Base-by-base conservation (phyloP, 2,113 vertebrate genomes). In the Herpailurus yagouaroundi region DNA sequence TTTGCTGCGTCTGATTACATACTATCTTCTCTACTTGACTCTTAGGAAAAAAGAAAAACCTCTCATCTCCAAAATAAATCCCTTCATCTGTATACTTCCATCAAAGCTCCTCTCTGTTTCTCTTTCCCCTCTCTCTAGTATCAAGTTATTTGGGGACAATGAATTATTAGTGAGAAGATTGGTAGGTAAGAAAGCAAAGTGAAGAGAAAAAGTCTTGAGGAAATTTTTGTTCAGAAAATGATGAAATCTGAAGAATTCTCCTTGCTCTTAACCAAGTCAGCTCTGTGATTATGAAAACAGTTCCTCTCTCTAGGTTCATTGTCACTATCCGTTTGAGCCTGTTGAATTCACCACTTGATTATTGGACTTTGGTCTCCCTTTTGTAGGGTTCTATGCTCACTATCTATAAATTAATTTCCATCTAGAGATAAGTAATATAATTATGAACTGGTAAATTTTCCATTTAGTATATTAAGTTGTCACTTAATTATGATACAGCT, bases 351-450 rank as follows among this genome's bases (percentile, higher is more conserved):
- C 12, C 38, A 25, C 45, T 68, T 29, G n/a, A 92, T 95, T 92
- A 69, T 50, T 80, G 38, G 80, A 64, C 68, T 90, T 68, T 23
- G 25, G 36, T 5, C 45, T 96, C n/a, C 5, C 27, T 36, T 92
- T 93, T 82, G 31, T 74, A 55, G 23, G 29, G 18, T 84, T 45
- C 69, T 19, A 9, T 7, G 9, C 31, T 93, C 57, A 91, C 71
- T 90, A 63, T 88, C 48, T 79, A 80, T 74, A 95, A 97, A 97
- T 97, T 97, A 95, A 97, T 96, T 97, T 96, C 21, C 63, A 96
- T 88, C 91, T 94, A 63, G 41, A 94, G 96, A 97, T 96, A 95
- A 95, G 96, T 96, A 92, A 95, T 97, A 74, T 71, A 97, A 97
- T 97, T 94, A 95, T 76, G 33, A 93, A 84, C 81, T 87, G 80